Base-by-base conservation (phyloP, 2,113 vertebrate genomes). In the Solea senegalensis region DNA sequence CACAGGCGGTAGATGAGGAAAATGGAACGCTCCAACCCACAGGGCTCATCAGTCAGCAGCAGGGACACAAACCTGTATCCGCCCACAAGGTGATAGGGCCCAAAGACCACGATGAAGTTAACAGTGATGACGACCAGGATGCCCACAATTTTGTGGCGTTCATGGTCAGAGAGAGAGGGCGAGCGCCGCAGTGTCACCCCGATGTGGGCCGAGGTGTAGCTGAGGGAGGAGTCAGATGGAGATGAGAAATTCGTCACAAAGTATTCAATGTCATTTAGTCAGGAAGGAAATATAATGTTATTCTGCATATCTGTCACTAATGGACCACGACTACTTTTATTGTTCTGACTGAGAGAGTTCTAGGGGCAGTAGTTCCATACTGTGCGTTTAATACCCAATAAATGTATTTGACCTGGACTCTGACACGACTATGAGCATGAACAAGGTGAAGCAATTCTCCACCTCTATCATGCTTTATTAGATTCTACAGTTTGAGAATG, bases 61-160 rank as follows among this genome's bases (percentile, higher is more conserved):
- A 93, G 49, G 14, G 84, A 90, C 52, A 91, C 81, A 45, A 94
- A 94, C 62, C 93, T 91, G 81, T 93, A 94, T 7, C 90, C 90
- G 0, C 91, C 91, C 41, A 94, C 91, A 0, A 94, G 85, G 78
- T 94, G 94, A 79, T 94, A 94, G 7, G 93, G 93, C 48, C 93
- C 94, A 6, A 94, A 94, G 48, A 94, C 88, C 1, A 79, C 88
- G 0, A 94, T 90, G 78, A 94, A 94, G 78, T 93, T 94, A 71
- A 93, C 39, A 5, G 94, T 94, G 80, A 94, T 93, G 70, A 94
- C 86, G 0, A 91, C 73, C 7, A 94, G 87, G 73, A 93, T 92
- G 10, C 92, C 92, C 3, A 94, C 89, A 7, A 94, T 94, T 69
- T 91, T 94, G 79, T 85, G 84, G 2, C 92, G 88, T 70, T 93